Evolutionary conservation across 2,888 invertebrate genomes (phyloP).

Genomic region (Drosophila infuscata): DNA sequence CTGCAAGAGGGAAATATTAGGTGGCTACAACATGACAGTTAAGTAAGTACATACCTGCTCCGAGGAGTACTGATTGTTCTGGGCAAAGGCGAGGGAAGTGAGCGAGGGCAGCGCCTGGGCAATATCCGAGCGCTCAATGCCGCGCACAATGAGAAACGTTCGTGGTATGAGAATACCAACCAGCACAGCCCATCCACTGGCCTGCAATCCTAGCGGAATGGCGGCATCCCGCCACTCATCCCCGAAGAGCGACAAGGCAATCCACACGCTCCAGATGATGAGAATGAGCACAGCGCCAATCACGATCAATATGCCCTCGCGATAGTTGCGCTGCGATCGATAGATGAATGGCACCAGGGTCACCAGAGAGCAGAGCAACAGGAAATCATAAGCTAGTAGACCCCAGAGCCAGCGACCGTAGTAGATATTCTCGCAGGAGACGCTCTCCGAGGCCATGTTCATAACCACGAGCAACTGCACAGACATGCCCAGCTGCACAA

Average conservation of each 20-base stretch:
- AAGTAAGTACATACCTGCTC: constrained; percentile 80
- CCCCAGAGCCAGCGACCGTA: constrained; percentile 86
- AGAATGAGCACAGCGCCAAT: constrained; percentile 87
- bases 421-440: constrained; percentile 86
- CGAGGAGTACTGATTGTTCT: constrained; percentile 85
- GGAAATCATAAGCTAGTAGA: constrained; percentile 87
- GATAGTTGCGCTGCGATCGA: constrained; percentile 89
- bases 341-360: constrained; percentile 87
- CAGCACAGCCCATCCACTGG: constrained; percentile 88
- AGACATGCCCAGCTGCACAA: constrained; percentile 87
- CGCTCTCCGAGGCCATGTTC: constrained; percentile 85
- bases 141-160: constrained; percentile 89
- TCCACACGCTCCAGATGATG: constrained; percentile 88
- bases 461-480: constrained; percentile 85
- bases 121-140: constrained; percentile 87
- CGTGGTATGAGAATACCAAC: constrained; percentile 89
- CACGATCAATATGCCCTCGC: constrained; percentile 87
- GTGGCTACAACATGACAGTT: fast-evolving
- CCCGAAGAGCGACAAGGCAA: constrained; percentile 86
- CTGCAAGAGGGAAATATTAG: constrained; percentile 69
- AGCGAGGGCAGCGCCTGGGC: constrained; percentile 86
- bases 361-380: constrained; percentile 87
- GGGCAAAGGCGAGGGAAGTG: constrained; percentile 84
- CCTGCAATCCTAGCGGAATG: constrained; percentile 87
- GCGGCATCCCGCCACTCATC: constrained; percentile 87